These are phyloP conservation scores for Halcyon chelicuti DNA, from an alignment of 2,797 vertebrate genomes.

Conservation along the genomic window DNA sequence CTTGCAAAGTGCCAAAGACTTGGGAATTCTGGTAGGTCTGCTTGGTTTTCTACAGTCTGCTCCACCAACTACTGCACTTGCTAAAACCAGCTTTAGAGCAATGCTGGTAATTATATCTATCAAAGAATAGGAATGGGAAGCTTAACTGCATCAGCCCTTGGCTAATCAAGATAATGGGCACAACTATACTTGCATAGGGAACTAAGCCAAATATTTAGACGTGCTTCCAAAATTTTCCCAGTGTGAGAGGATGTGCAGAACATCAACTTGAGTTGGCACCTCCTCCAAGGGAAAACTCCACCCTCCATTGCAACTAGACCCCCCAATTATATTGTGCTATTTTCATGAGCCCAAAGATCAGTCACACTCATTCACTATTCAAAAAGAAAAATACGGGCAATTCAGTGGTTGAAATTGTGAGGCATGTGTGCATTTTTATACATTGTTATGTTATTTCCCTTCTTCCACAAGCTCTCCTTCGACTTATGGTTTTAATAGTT, in stretches of 20 bases:
- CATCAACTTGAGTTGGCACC: not conserved
- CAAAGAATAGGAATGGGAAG: not conserved
- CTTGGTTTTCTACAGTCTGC: not conserved
- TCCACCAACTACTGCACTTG: not conserved
- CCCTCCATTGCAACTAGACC: not conserved
- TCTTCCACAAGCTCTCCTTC: not conserved
- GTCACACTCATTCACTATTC: not conserved
- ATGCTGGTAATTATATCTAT: not conserved
- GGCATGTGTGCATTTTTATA: conserved; percentile 1
- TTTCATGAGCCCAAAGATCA: conserved; percentile 12
- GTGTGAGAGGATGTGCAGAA: not conserved
- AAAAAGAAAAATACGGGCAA: conserved; percentile 9
- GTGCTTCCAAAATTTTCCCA: not conserved
- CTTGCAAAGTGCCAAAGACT: not conserved
- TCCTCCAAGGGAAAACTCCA: not conserved
- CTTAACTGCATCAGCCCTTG: not conserved
- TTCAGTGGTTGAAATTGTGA: conserved; percentile 1
- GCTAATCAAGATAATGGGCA: not conserved
- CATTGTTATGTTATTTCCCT: not conserved
- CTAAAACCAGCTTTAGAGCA: not conserved
- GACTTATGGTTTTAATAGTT: not conserved
- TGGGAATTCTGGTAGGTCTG: not conserved
- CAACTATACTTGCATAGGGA: not conserved
- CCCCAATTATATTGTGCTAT: not conserved
- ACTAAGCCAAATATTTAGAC: not conserved